Evolutionary conservation across 2,113 vertebrate genomes (phyloP), one percentile per base, ranked within the genome.

Genomic region (Anarhynchus alexandrinus): DNA sequence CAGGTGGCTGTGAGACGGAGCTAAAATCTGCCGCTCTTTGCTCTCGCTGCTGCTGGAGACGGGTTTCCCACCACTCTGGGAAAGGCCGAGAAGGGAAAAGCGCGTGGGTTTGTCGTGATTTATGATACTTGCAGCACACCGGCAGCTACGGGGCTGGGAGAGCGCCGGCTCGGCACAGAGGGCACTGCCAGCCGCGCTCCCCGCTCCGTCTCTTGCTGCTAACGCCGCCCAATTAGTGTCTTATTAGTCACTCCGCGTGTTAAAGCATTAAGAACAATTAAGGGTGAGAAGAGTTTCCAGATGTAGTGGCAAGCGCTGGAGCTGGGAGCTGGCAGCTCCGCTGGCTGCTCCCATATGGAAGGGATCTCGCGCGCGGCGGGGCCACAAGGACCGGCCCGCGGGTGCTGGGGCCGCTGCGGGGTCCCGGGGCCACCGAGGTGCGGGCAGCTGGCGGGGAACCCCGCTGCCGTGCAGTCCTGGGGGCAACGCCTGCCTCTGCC

Each of bases 251-350:
- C 92, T 96, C 81, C 9, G 69, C 29, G 87, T 97, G 97, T 96
- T 97, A 97, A 95, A 88, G 97, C 97, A 97, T 98, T 98, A 97
- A 83, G 92, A 92, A 94, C 97, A 97, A 98, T 98, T 98, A 98
- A 87, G 97, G 93, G 94, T 88, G 97, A 97, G 96, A 97, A 96
- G 95, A 90, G 96, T 66, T 97, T 98, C 97, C 97, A 98, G 97
- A 96, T 97, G 98, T 84, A 93, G 95, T 22, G 1, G 71, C 77
- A 76, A 42, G 80, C 5, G 3, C 95, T 32, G 92, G 94, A 77
- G 94, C 89, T 19, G 92, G 86, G 87, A 97, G 71, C 83, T 93
- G 93, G 64, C 57, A 70, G 92, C 87, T 66, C 92, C 0, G 45
- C 78, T 54, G 82, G 82, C 92, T 82, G 93, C 79, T 94, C 91